Base-by-base conservation (phyloP, 2,888 invertebrate genomes). In the Ochropleura plecta region DNA sequence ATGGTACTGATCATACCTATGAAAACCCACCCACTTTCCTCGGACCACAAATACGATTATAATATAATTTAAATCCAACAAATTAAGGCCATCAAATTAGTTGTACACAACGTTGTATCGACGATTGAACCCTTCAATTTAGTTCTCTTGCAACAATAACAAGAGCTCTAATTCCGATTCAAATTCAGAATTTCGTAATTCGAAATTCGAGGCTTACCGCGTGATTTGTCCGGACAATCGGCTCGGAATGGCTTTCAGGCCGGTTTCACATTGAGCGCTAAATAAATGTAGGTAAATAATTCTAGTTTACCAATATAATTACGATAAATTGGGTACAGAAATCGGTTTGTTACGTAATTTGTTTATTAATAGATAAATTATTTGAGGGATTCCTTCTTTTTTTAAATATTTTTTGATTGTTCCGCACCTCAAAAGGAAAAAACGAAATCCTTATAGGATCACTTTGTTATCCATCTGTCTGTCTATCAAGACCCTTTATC, bases 221-320 rank as follows among this genome's bases (percentile, higher is more conserved):
- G 78, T 85, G 79, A 86, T 85, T 86, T 78, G 84, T 74, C 76
- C 84, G 76, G 74, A 86, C 78, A 86, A 83, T 85, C 76, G 84
- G 76, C 65, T 81, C 59, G 44, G 53, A 84, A 86, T 78, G 64
- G 77, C 69, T 75, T 86, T 77, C 44, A 83, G 73, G 86, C 16
- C 0, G 46, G 40, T 30, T 70, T 14, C 55, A 77, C 69, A 86
- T 48, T 76, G 64, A 14, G 0, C 62, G 51, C 10, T 30, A 70
- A 67, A 48, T 76, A 76, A 75, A 67, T 76, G 10, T 75, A 18
- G 46, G 42, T 55, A 59, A 53, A 74, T 75, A 4, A 18, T 7
- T 63, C 16, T 44, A 49, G 20, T 66, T 62, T 40, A 46, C 42
- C 62, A 67, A n/a, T n/a, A n/a, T n/a, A 30, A 40, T 66, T 73